These are phyloP conservation scores for Oedothorax gibbosus DNA, from an alignment of 1,140 invertebrate species.

Conservation along the genomic window DNA sequence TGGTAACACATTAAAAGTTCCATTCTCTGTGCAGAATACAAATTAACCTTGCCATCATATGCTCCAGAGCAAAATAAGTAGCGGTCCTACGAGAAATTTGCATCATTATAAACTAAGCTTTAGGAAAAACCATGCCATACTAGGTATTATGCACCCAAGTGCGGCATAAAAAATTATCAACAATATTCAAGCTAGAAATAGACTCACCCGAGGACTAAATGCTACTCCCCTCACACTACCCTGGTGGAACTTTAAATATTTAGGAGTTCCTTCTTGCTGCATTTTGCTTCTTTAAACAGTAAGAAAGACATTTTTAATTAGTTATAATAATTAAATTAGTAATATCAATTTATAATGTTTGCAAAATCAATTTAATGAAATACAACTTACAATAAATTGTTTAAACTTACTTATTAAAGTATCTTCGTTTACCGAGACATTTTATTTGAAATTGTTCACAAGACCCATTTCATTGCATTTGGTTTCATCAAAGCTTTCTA, in stretches of 20 bases:
- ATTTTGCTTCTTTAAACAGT: conserved; percentile 63
- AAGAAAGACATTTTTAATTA: too few species aligned
- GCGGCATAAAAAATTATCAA: neutral
- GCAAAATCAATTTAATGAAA: too few species aligned
- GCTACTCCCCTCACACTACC: conserved; percentile 71
- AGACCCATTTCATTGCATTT: too few species aligned
- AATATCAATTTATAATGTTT: too few species aligned
- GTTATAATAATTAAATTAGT: too few species aligned
- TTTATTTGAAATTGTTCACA: too few species aligned
- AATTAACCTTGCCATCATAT: conserved; percentile 72
- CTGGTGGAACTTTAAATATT: conserved; percentile 70
- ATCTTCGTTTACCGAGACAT: too few species aligned
- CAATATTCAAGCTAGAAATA: neutral
- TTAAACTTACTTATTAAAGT: too few species aligned
- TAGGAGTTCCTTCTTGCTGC: conserved; percentile 71
- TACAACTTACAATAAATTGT: too few species aligned
- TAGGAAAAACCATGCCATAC: neutral
- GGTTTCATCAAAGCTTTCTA: too few species aligned
- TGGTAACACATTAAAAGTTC: conserved; percentile 70
- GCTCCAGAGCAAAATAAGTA: conserved; percentile 72
- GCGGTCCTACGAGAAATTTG: conserved; percentile 67
- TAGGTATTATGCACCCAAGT: neutral
- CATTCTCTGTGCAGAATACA: conserved; percentile 70
- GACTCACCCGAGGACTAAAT: conserved; percentile 71
- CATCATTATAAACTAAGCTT: neutral